A percentile compares a stretch with the other conserved stretches of the same genome.
These are phyloP conservation scores for Tamandua tetradactyla DNA, from an alignment of 2,797 vertebrate species.

Conservation along the genomic window DNA sequence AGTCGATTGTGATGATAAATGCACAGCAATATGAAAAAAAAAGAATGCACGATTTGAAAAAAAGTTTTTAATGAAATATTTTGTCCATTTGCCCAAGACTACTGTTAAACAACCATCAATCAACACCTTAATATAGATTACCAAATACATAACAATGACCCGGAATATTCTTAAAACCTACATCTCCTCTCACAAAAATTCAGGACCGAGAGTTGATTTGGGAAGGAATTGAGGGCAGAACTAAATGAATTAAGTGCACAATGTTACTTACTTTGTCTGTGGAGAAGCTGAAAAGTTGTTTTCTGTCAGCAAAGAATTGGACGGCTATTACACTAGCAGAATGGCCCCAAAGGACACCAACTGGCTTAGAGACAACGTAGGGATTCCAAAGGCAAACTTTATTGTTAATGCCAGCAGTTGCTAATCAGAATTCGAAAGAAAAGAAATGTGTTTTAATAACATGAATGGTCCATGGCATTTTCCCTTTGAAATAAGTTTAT, in stretches of 20 bases:
- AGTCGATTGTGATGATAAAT: no score
- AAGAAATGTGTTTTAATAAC: neutral
- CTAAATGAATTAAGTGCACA: neutral
- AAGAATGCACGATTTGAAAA: neutral
- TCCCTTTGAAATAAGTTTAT: slow-evolving; percentile 47
- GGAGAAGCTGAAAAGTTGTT: slow-evolving; percentile 91
- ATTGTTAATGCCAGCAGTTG: slow-evolving; percentile 89
- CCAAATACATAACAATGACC: neutral
- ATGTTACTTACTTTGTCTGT: slow-evolving; percentile 88
- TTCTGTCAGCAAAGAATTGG: slow-evolving; percentile 87
- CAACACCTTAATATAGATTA: slow-evolving; percentile 1
- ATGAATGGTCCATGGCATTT: neutral
- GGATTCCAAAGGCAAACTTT: slow-evolving; percentile 92
- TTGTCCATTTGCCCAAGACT: neutral
- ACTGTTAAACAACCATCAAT: neutral
- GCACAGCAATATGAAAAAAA: no score
- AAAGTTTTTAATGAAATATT: neutral
- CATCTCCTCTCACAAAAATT: neutral
- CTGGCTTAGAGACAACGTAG: slow-evolving; percentile 87
- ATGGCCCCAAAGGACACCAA: slow-evolving; percentile 87
- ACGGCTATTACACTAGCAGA: slow-evolving; percentile 85
- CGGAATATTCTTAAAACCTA: neutral
- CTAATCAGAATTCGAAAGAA: slow-evolving; percentile 79
- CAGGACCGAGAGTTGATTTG: neutral
- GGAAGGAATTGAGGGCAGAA: neutral